Conservation (phyloP, 2,888 invertebrate species). For the Girardia tigrina region DNA sequence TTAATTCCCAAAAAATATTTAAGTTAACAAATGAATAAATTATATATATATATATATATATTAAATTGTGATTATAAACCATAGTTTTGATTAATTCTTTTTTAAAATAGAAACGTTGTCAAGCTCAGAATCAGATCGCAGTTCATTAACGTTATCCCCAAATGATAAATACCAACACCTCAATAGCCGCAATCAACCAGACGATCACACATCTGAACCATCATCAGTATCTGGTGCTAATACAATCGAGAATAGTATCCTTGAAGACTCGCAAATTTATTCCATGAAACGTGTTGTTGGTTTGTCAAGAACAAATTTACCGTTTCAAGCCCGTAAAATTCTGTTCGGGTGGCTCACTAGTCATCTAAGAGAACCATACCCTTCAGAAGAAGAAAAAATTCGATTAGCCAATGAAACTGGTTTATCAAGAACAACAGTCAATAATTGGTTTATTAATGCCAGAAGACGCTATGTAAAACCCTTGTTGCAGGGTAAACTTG, state of each 20-base stretch:
- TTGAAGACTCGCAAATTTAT: slow-evolving; percentile 31
- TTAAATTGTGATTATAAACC: too few relatives aligned
- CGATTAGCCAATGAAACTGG: slow-evolving; percentile 36
- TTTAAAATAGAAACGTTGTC: background rate
- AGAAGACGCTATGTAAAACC: slow-evolving; percentile 37
- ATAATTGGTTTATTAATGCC: slow-evolving; percentile 38
- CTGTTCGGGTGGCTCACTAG: slow-evolving; percentile 36
- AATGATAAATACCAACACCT: slow-evolving; percentile 5
- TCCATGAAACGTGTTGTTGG: slow-evolving; percentile 33
- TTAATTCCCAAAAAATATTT: too few relatives aligned
- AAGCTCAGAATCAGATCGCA: slow-evolving; percentile 2
- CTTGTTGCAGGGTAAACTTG: slow-evolving; percentile 34
- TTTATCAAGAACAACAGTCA: slow-evolving; percentile 36
- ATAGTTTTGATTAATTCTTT: too few relatives aligned
- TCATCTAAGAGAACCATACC: slow-evolving; percentile 37
- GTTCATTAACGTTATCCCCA: slow-evolving; percentile 2
- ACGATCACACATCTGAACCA: slow-evolving; percentile 4
- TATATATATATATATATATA: too few relatives aligned
- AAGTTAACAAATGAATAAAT: too few relatives aligned
- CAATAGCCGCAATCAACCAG: background rate
- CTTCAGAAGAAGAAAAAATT: slow-evolving; percentile 37
- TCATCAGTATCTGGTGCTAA: background rate
- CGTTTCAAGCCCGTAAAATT: slow-evolving; percentile 37
- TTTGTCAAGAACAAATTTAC: slow-evolving; percentile 36
- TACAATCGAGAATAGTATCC: background rate